Evolutionary conservation across 2,113 vertebrate genomes (phyloP), one percentile per base, ranked within the genome.

Genomic region (Plectropomus leopardus): DNA sequence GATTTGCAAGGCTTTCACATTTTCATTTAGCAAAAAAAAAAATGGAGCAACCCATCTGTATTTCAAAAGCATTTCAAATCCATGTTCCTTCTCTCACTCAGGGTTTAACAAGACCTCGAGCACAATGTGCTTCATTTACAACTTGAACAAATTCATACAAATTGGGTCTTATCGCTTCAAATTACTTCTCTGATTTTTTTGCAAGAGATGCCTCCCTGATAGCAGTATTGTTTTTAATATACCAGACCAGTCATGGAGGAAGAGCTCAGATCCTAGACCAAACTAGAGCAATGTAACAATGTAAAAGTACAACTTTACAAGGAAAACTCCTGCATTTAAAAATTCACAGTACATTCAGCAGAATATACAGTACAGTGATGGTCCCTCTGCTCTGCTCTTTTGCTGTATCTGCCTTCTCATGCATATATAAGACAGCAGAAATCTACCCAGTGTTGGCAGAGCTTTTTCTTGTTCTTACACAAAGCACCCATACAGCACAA

Each of bases 121-220:
- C 58, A 1, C 84, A 89, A 87, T 76, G 70, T 81, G 86, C 83
- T 88, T 88, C 63, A 86, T 86, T 91, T 90, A 61, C 68, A 74
- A 83, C 75, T 75, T 73, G 67, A 83, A 86, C 83, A 88, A 86
- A 91, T 87, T 88, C 65, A 80, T 57, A 87, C 88, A 90, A 87
- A 88, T 88, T 89, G 86, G 66, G 63, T 76, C 58, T 87, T 80
- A 91, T 91, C 55, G 28, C 85, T 84, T 81, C 47, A 87, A 76
- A 87, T 91, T 67, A 84, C 78, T 70, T 65, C 61, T 65, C 58
- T 76, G 47, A 80, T 80, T 66, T 74, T 73, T 61, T 54, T 73
- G 72, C 73, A 55, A 64, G 45, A 87, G 80, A 88, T 86, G 72
- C 51, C 14, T 45, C 59, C 58, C 53, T 78, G 88, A 88, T 82